phyloP scores from a whole-genome alignment of 2,113 vertebrate genomes.

The Phyllostomus discolor region DNA sequence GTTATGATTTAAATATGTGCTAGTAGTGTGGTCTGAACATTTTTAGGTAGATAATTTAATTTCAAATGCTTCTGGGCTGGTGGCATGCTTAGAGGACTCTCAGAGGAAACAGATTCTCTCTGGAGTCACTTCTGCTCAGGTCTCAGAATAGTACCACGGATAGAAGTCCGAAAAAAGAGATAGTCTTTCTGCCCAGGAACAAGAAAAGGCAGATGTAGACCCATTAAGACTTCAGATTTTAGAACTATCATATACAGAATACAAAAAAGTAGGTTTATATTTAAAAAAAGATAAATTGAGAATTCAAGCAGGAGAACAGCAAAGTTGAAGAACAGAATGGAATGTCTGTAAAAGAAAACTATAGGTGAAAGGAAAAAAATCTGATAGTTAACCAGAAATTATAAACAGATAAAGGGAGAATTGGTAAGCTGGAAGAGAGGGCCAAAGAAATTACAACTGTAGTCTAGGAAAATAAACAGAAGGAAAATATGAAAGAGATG shows the following conservation, averaged over 20 bases:
- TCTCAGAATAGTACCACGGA: neutral
- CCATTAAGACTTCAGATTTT: neutral
- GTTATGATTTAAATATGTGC: neutral
- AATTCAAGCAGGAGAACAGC: neutral
- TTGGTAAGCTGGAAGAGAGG: neutral
- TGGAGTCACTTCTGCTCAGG: neutral
- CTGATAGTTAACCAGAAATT: neutral
- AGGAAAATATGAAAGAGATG: neutral
- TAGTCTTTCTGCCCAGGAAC: neutral
- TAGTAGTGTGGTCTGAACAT: neutral
- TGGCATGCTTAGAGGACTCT: neutral
- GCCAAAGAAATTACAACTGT: neutral
- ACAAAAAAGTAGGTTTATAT: neutral
- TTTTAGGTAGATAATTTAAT: neutral
- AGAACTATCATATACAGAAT: neutral
- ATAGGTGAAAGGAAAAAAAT: neutral
- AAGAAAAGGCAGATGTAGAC: neutral
- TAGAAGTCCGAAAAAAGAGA: neutral
- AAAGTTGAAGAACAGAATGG: neutral
- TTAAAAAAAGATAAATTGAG: neutral
- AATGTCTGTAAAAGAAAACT: neutral
- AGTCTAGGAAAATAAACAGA: neutral
- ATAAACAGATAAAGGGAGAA: neutral
- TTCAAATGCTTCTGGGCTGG: neutral
- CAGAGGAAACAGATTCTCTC: neutral